Base-by-base conservation (phyloP, 2,797 vertebrate genomes). In the Amblyraja radiata region DNA sequence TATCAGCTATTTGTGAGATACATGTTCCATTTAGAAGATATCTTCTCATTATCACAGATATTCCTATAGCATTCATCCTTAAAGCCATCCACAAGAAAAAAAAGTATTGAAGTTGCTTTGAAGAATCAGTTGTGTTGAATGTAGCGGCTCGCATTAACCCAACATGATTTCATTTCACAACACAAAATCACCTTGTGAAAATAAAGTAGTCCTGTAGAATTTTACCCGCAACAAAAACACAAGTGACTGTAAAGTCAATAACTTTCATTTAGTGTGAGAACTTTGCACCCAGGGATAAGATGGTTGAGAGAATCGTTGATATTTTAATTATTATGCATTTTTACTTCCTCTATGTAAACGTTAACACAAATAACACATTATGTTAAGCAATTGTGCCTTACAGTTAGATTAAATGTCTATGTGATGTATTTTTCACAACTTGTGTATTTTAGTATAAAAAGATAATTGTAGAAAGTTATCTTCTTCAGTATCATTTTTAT, bases 401-500 rank as follows among this genome's bases (percentile, higher is more conserved):
- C 21, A 73, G n/a, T 39, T 73, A 32, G 68, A 71, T 90, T 68
- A 71, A 39, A 74, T 91, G 71, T 13, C 14, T n/a, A 58, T 32
- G 28, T 86, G 83, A 16, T n/a, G 16, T 63, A 2, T 54, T 63
- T 68, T 90, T 84, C 81, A 84, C 23, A 81, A 54, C 14, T 54
- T 58, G 54, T 7, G 18, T 84, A 25, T 58, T 90, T 36, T 32
- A 90, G 63, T 90, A 90, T 90, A 68, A 65, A 71, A 90, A 90
- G 63, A 90, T 61, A 90, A 39, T 54, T 28, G 9, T 74, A 36
- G 39, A 25, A 91, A 36, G 68, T 25, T 91, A 71, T 46, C 36
- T 91, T 65, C 32, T 73, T 91, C 65, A 25, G 36, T 90, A 36
- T 90, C n/a, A 46, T 91, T 71, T 21, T 90, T 46, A 23, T 91